These are phyloP conservation scores for Orthosia gothica DNA, from an alignment of 2,888 invertebrate species.

Conservation along the genomic window DNA sequence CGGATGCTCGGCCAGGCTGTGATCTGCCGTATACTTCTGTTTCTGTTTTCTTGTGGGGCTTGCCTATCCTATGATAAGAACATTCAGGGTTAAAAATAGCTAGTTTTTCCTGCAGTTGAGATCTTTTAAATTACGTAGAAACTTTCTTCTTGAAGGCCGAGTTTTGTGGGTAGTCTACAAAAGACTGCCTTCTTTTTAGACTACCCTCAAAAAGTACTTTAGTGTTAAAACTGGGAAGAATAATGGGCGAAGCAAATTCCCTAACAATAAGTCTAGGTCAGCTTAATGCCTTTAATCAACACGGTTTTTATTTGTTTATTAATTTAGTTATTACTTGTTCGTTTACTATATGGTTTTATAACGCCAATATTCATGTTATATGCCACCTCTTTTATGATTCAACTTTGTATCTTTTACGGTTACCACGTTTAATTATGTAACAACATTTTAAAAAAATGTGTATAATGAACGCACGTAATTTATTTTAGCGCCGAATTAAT, in stretches of 20 bases:
- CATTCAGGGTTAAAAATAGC: neutral
- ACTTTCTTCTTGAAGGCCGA: neutral
- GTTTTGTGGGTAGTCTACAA: too few species aligned
- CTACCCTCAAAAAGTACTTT: neutral
- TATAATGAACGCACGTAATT: slow-evolving; percentile 1
- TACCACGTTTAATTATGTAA: neutral
- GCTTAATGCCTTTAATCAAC: neutral
- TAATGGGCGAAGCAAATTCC: neutral
- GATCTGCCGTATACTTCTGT: slow-evolving; percentile 84
- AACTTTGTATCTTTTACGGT: slow-evolving; percentile 17
- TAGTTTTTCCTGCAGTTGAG: too few species aligned
- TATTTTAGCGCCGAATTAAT: slow-evolving; percentile 7
- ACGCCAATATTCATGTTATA: slow-evolving; percentile 14
- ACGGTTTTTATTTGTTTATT: neutral
- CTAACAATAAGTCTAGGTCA: neutral
- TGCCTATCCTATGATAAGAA: slow-evolving; percentile 89
- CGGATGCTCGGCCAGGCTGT: slow-evolving; percentile 87
- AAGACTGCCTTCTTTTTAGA: neutral
- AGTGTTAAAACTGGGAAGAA: neutral
- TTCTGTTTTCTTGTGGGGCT: slow-evolving; percentile 87
- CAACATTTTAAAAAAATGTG: slow-evolving; percentile 13
- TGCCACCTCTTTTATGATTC: slow-evolving; percentile 7
- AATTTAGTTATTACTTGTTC: neutral
- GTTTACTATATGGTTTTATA: slow-evolving; percentile 9
- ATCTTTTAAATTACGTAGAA: neutral